These are phyloP conservation scores for Myiagra hebetior DNA, from an alignment of 2,113 vertebrate genomes.

Conservation along the genomic window DNA sequence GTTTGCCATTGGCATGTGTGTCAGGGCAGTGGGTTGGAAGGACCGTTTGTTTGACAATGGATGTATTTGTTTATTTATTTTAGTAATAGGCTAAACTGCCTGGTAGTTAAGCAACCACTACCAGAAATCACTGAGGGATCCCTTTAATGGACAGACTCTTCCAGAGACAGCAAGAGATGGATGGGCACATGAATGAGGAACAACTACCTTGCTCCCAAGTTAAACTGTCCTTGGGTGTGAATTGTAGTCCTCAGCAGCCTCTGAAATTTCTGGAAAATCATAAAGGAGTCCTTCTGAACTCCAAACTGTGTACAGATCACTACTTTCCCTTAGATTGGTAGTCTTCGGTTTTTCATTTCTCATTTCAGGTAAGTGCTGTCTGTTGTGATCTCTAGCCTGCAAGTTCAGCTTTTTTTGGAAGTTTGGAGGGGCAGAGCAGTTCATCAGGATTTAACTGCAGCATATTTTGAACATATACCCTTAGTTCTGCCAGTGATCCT, in stretches of 20 bases:
- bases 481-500: not conserved
- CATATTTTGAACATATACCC: not conserved
- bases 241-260: not conserved
- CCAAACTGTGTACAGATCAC: not conserved
- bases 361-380: not conserved
- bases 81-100: not conserved
- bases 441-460: not conserved
- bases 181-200: not conserved
- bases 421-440: not conserved
- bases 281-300: not conserved
- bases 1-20: not conserved
- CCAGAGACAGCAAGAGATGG: not conserved
- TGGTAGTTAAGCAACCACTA: not conserved
- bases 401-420: not conserved
- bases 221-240: not conserved
- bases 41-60: not conserved
- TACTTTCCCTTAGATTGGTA: not conserved
- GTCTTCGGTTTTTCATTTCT: not conserved
- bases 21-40: not conserved
- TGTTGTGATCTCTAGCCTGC: not conserved
- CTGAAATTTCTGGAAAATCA: conserved; percentile 10
- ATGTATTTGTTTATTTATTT: not conserved
- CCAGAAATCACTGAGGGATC: not conserved
- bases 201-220: not conserved
- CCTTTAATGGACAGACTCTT: not conserved